phyloP scores from a whole-genome alignment of 2,113 vertebrate species.

The Speoplatyrhinus poulsoni region DNA sequence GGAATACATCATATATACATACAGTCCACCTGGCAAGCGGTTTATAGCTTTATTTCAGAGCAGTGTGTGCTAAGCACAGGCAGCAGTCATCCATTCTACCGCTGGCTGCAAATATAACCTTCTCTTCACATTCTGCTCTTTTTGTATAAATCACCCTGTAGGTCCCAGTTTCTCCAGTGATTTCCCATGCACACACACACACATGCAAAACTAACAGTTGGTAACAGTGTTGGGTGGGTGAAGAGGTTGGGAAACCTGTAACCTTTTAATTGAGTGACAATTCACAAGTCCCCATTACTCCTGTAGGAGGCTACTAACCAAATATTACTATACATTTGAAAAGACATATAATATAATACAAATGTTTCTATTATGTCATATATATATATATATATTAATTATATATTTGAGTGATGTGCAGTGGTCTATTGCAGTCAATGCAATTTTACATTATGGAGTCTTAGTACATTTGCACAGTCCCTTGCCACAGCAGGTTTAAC shows the following conservation, averaged over 20 bases:
- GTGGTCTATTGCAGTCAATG: conserved; percentile 44
- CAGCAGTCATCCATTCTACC: conserved; percentile 40
- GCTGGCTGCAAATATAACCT: conserved; percentile 21
- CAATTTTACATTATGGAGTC: conserved; percentile 20
- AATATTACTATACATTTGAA: too few relatives aligned
- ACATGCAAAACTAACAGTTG: not conserved
- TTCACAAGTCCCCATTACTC: too few relatives aligned
- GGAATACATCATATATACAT: not conserved
- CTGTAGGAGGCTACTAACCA: too few relatives aligned
- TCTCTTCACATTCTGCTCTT: conserved; percentile 36
- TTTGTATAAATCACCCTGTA: conserved; percentile 36
- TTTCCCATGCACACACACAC: conserved; percentile 10
- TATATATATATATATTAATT: too few relatives aligned
- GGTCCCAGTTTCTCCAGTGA: conserved; percentile 24
- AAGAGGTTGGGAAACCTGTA: not conserved
- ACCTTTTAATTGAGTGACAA: too few relatives aligned
- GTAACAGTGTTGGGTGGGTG: not conserved
- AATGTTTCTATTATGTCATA: conserved; percentile 18
- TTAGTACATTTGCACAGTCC: conserved; percentile 46
- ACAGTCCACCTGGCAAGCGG: not conserved
- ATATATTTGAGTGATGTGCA: conserved; percentile 24
- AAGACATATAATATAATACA: not conserved
- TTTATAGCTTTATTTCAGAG: conserved; percentile 40
- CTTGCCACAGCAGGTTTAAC: conserved; percentile 33
- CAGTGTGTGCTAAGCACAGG: conserved; percentile 28